phyloP scores from a whole-genome alignment of 2,113 vertebrate species.

The Arenaria interpres region DNA sequence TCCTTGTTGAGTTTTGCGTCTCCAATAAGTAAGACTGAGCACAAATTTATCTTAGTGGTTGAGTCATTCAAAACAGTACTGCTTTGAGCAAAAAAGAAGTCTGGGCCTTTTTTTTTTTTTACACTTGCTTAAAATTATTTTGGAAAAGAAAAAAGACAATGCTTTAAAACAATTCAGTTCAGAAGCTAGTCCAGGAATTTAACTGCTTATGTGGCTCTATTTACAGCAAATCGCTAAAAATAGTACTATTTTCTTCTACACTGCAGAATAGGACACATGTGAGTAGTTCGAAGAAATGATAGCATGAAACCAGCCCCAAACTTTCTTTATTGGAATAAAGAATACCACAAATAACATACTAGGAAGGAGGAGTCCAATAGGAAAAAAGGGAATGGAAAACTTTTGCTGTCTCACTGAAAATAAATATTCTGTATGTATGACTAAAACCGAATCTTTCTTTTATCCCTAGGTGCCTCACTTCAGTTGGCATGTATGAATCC shows the following conservation, averaged over 20 bases:
- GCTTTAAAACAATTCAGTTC: not conserved
- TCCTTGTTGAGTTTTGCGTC: not conserved
- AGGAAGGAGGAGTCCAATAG: not conserved
- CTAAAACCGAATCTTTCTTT: not conserved
- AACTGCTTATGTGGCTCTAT: not conserved
- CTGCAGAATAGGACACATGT: not conserved
- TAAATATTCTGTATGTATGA: not conserved
- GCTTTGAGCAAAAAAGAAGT: not conserved
- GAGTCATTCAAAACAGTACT: not conserved
- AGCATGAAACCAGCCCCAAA: not conserved
- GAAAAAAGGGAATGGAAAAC: not conserved
- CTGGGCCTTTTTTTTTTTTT: rapidly evolving
- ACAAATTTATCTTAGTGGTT: not conserved
- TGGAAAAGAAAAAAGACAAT: not conserved
- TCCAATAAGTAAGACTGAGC: not conserved
- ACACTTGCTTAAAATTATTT: not conserved
- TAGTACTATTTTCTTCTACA: not conserved
- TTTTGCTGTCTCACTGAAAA: not conserved
- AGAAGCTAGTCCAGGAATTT: not conserved
- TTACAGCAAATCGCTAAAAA: not conserved
- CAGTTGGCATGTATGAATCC: not conserved
- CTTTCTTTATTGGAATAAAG: not conserved
- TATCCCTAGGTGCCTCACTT: not conserved
- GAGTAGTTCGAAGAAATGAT: not conserved
- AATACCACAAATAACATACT: not conserved